Evolutionary conservation across 2,113 vertebrate species (phyloP).

Genomic region (Poeciliopsis prolifica): DNA sequence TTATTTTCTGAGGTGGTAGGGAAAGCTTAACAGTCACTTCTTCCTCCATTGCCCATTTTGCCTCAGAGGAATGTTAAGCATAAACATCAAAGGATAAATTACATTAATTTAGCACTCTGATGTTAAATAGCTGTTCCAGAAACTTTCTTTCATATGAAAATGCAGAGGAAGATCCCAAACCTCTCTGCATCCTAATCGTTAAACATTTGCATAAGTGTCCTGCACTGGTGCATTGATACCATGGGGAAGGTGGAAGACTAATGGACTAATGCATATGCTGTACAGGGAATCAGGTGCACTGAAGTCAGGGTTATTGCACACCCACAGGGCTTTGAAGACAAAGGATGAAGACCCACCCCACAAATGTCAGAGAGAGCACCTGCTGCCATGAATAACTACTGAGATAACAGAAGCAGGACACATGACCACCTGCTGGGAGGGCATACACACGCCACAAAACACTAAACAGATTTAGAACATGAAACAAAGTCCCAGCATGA

Average conservation of each 20-base stretch:
- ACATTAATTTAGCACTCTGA: conserved; percentile 60
- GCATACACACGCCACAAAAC: conserved; percentile 53
- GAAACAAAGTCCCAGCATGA: conserved; percentile 37
- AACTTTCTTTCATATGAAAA: conserved; percentile 63
- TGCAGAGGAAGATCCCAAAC: conserved; percentile 29
- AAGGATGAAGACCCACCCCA: conserved; percentile 71
- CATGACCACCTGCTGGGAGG: conserved; percentile 67
- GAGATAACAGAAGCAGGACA: conserved; percentile 63
- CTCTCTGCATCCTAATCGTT: conserved; percentile 50
- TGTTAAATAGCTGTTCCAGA: conserved; percentile 66
- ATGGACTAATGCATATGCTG: conserved; percentile 56
- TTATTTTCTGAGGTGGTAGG: conserved; percentile 41
- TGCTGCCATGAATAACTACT: conserved; percentile 72
- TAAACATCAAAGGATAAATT: conserved; percentile 69
- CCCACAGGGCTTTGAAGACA: conserved; percentile 63
- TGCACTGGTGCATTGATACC: conserved; percentile 40
- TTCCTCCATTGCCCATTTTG: conserved; percentile 45
- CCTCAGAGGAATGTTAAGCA: conserved; percentile 58
- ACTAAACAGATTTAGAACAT: conserved; percentile 42
- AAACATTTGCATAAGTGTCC: conserved; percentile 60
- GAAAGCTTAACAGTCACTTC: conserved; percentile 53
- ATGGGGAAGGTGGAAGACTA: conserved; percentile 44
- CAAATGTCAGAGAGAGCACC: conserved; percentile 74
- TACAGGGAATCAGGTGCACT: conserved; percentile 66
- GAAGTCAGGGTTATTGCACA: conserved; percentile 59